Evolutionary conservation across 2,797 vertebrate species (phyloP).

Genomic region (Amphiprion clarkii): DNA sequence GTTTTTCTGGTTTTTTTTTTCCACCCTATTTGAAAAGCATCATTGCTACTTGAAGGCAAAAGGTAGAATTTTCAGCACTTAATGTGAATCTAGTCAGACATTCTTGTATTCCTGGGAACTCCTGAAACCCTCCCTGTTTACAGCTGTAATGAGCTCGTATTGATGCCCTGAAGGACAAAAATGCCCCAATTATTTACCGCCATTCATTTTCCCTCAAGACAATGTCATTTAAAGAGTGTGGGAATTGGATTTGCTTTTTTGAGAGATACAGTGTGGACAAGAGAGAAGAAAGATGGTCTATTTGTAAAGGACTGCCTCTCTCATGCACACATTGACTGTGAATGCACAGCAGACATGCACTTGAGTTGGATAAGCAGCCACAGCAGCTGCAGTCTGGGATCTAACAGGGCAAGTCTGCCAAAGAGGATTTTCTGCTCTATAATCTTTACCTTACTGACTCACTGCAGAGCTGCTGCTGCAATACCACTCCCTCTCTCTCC

Average conservation of each 20-base stretch:
- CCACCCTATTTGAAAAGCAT: no score
- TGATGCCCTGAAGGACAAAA: not conserved
- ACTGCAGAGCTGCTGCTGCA: slow-evolving; percentile 46
- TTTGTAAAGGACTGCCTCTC: not conserved
- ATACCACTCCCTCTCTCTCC: not conserved
- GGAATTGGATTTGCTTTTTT: not conserved
- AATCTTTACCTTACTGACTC: slow-evolving; percentile 57
- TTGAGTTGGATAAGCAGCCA: slow-evolving; percentile 46
- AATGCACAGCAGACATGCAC: slow-evolving; percentile 21
- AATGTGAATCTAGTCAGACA: no score
- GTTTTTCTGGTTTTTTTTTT: no score
- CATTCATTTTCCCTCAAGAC: not conserved
- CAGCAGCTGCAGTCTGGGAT: slow-evolving; percentile 62
- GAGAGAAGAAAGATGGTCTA: not conserved
- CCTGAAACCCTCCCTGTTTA: no score
- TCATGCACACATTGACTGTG: slow-evolving; percentile 10
- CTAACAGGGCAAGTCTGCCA: slow-evolving; percentile 65
- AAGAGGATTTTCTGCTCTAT: slow-evolving; percentile 70
- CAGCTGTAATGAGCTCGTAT: no score
- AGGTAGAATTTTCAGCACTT: no score
- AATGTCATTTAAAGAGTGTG: no score
- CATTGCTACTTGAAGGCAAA: no score
- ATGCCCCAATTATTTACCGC: not conserved
- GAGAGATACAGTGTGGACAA: not conserved
- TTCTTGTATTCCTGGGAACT: no score